Conservation (phyloP, 2,888 invertebrate species). For the Aleiodes leptofemur region DNA sequence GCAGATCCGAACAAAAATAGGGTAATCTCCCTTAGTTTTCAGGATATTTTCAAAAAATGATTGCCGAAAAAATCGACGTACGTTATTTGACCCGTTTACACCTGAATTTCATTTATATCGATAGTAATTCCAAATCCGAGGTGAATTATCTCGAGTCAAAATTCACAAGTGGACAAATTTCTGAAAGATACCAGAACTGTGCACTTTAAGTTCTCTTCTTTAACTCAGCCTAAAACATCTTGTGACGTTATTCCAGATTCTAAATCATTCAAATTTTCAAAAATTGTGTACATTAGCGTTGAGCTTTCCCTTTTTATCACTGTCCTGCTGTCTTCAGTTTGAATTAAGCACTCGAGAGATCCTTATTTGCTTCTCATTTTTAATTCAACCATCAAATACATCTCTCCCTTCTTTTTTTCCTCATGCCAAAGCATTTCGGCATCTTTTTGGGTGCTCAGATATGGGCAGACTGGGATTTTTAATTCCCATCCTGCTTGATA, state of each 20-base stretch:
- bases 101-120: no score
- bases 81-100: no score
- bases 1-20: no score
- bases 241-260: not conserved
- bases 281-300: slow-evolving; percentile 26
- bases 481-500: slow-evolving; percentile 64
- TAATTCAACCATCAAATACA: slow-evolving; percentile 66
- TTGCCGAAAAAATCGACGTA: no score
- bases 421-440: slow-evolving; percentile 37
- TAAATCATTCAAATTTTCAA: slow-evolving; percentile 28
- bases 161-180: no score
- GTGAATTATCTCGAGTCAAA: no score
- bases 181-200: not conserved
- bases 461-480: slow-evolving; percentile 66
- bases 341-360: slow-evolving; percentile 35
- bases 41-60: no score
- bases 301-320: slow-evolving; percentile 17
- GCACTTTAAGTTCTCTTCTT: not conserved
- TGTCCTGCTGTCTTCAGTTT: slow-evolving; percentile 4
- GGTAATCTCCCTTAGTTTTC: no score
- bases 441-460: slow-evolving; percentile 48
- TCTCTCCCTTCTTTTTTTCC: slow-evolving; percentile 40
- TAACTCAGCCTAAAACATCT: not conserved
- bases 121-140: no score
- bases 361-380: slow-evolving; percentile 64